These are phyloP conservation scores for Ptychadena robeensis DNA, from an alignment of 2,797 vertebrate species.

Conservation along the genomic window DNA sequence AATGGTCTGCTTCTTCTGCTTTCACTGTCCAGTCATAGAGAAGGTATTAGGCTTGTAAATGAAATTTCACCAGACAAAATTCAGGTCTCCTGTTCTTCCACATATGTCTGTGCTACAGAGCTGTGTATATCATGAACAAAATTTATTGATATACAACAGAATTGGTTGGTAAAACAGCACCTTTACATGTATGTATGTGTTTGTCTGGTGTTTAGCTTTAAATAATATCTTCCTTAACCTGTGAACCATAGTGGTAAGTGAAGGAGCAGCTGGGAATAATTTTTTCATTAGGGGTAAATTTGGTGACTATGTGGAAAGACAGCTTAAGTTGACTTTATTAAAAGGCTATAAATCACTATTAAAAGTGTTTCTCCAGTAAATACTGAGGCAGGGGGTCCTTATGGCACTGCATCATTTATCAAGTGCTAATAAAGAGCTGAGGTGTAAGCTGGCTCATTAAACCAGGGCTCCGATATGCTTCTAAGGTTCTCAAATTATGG, in stretches of 20 bases:
- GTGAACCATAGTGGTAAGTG: not conserved
- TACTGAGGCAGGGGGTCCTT: conserved; percentile 42
- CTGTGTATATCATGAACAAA: not conserved
- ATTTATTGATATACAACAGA: not conserved
- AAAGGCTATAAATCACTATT: conserved; percentile 40
- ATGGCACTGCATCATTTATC: conserved; percentile 46
- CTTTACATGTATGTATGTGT: not conserved
- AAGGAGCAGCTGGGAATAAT: not conserved
- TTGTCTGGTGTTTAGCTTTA: not conserved
- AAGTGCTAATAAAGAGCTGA: conserved; percentile 57
- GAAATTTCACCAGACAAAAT: not conserved
- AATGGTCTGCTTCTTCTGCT: not conserved
- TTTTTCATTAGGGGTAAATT: conserved; percentile 34
- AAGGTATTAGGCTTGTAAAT: not conserved
- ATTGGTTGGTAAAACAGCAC: not conserved
- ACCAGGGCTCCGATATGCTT: conserved; percentile 12
- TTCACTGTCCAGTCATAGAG: not conserved
- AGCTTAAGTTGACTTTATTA: conserved; percentile 24
- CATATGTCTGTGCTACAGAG: too few species aligned
- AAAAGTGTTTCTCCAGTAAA: conserved; percentile 41
- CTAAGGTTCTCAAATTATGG: conserved; percentile 42
- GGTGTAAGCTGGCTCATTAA: conserved; percentile 52
- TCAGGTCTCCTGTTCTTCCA: not conserved
- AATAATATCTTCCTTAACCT: not conserved
- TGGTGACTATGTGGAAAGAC: not conserved